Percentiles rank a stretch among this genome's conserved stretches.
Evolutionary conservation across 35 echinoderm and acorn worm species (phyloP).

Genomic region (Ptychodera flava): DNA sequence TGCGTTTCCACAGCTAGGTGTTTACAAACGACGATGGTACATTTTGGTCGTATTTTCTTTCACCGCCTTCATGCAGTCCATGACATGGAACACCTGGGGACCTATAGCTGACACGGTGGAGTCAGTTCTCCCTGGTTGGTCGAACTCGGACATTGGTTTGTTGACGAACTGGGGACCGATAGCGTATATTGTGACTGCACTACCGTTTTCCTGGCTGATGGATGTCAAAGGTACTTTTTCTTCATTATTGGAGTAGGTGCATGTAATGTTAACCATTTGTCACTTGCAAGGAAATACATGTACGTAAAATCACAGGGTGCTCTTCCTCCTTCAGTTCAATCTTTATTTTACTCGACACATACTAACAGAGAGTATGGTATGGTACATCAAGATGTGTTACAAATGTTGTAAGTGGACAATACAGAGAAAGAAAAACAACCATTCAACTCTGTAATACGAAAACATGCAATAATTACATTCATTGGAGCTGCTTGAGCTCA

Average conservation of each 20-base stretch:
- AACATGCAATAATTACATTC: too few species aligned
- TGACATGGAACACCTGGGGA: slow-evolving; percentile 53
- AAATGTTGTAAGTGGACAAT: background rate
- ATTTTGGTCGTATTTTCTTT: slow-evolving; percentile 30
- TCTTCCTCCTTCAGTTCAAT: background rate
- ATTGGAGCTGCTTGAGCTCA: too few species aligned
- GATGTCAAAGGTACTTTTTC: slow-evolving; percentile 81
- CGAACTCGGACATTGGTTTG: slow-evolving; percentile 35
- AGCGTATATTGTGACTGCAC: slow-evolving; percentile 47
- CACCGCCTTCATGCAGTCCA: slow-evolving; percentile 13
- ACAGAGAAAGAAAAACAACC: background rate
- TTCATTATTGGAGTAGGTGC: too few species aligned
- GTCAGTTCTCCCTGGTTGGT: slow-evolving; percentile 24
- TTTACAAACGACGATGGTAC: slow-evolving; percentile 41
- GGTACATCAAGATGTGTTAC: too few species aligned
- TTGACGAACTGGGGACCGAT: slow-evolving; percentile 79
- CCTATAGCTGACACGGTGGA: slow-evolving; percentile 35
- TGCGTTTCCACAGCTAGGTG: too few species aligned
- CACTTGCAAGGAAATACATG: background rate
- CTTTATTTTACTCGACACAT: background rate
- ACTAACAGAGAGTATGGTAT: too few species aligned
- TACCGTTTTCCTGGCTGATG: slow-evolving; percentile 68
- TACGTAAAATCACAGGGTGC: background rate
- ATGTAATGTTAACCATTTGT: too few species aligned
- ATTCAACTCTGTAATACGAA: too few species aligned